Percentiles rank a stretch among this genome's conserved stretches.
phyloP scores from a whole-genome alignment of 2,113 vertebrate genomes.

The Nesogale talazaci region DNA sequence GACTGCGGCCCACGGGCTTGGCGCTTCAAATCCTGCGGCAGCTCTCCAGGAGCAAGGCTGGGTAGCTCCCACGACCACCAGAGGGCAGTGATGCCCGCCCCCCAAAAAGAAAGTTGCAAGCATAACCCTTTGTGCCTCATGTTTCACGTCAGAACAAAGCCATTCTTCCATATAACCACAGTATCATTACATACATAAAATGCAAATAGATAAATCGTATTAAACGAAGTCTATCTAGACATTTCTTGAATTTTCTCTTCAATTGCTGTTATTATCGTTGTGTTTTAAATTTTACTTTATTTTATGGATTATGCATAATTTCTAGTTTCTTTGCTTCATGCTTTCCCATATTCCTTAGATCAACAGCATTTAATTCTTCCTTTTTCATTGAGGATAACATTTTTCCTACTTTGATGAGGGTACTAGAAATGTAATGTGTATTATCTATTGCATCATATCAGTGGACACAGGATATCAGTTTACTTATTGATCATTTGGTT shows the following conservation, averaged over 20 bases:
- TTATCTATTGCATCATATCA: not conserved
- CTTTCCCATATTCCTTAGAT: not conserved
- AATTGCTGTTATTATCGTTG: not conserved
- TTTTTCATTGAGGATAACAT: not conserved
- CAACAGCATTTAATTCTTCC: not conserved
- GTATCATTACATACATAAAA: not conserved
- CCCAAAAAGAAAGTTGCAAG: too few species aligned
- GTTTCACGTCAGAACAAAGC: not conserved
- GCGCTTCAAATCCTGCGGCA: too few species aligned
- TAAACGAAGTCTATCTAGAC: not conserved
- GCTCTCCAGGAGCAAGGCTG: too few species aligned
- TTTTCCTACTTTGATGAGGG: not conserved
- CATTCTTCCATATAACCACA: not conserved
- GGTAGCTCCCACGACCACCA: too few species aligned
- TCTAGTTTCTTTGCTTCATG: not conserved
- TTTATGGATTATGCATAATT: not conserved
- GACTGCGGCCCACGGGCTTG: too few species aligned
- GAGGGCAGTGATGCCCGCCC: too few species aligned
- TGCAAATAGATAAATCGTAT: slow-evolving; percentile 3
- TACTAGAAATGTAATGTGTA: not conserved
- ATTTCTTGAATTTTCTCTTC: not conserved
- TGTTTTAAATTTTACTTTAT: not conserved
- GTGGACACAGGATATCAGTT: not conserved
- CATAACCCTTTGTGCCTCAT: not conserved
- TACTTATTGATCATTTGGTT: not conserved